Percentiles rank a stretch among this genome's conserved stretches.
Evolutionary conservation across 2,888 invertebrate species (phyloP).

Genomic region (Sisyra terminalis): DNA sequence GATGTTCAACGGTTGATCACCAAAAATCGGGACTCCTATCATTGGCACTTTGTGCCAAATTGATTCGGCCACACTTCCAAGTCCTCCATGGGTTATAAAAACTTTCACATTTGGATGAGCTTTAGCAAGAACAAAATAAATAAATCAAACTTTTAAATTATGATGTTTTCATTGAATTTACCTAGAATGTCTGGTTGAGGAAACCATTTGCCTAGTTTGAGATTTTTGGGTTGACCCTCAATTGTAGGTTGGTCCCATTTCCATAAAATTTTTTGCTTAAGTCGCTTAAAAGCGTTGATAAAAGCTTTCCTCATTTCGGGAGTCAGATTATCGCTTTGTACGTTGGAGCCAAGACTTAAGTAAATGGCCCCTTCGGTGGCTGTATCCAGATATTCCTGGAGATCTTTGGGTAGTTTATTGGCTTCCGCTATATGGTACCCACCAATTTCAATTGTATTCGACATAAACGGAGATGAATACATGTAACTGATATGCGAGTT

Average conservation of each 20-base stretch:
- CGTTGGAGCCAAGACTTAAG: constrained; percentile 23
- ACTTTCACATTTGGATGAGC: constrained; percentile 35
- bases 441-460: constrained; percentile 19
- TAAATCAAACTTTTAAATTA: neutral
- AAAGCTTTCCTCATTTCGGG: constrained; percentile 15
- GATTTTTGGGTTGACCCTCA: constrained; percentile 22
- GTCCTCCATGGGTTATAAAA: constrained; percentile 41
- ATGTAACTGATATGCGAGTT: constrained; percentile 19
- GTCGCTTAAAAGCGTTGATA: constrained; percentile 18
- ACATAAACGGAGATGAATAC: constrained; percentile 17
- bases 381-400: constrained; percentile 19
- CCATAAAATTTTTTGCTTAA: constrained; percentile 27
- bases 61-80: constrained; percentile 37
- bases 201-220: constrained; percentile 22
- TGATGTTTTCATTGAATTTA: constrained; percentile 7
- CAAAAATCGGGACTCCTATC: constrained; percentile 32
- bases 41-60: constrained; percentile 30
- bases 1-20: constrained; percentile 24
- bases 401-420: constrained; percentile 11
- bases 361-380: constrained; percentile 21
- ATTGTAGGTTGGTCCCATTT: constrained; percentile 31
- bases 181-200: constrained; percentile 23
- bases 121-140: constrained; percentile 15
- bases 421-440: constrained; percentile 17
- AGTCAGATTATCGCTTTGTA: constrained; percentile 18